phyloP scores from a whole-genome alignment of 1,140 invertebrate species.

The Meloidogyne chitwoodi region DNA sequence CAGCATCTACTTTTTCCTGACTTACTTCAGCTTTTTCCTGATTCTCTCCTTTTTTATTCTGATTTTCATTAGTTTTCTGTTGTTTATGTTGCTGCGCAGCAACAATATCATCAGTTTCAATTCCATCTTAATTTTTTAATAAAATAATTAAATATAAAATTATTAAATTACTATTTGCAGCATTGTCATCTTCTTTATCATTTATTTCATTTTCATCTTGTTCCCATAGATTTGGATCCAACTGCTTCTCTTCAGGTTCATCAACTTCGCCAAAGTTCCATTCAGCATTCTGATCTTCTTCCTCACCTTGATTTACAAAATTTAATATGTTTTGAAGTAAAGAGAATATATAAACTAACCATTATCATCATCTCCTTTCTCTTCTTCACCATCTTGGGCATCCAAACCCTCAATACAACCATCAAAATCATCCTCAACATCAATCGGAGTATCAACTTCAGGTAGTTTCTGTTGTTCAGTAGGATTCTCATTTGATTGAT shows the following conservation, averaged over 20 bases:
- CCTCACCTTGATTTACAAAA: constrained; percentile 23
- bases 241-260: constrained; percentile 52
- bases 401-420: constrained; percentile 55
- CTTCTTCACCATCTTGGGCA: constrained; percentile 36
- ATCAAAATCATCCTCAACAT: constrained; percentile 58
- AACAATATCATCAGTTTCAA: constrained; percentile 51
- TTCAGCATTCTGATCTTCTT: constrained; percentile 46
- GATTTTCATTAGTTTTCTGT: neutral
- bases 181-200: constrained; percentile 72
- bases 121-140: constrained; percentile 21
- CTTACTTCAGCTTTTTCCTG: constrained; percentile 40
- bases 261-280: constrained; percentile 62
- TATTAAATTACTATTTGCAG: constrained; percentile 64
- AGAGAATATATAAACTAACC: neutral
- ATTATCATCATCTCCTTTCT: neutral
- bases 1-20: constrained; percentile 53
- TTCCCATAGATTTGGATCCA: constrained; percentile 58
- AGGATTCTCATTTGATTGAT: constrained; percentile 72
- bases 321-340: neutral
- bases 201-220: constrained; percentile 77
- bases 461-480: constrained; percentile 67
- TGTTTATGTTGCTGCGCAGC: constrained; percentile 40
- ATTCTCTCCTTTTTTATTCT: constrained; percentile 57
- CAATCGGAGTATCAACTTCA: constrained; percentile 62
- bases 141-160: neutral